Conservation (phyloP, 2,888 invertebrate species). For the Eumerus sabulonum region DNA sequence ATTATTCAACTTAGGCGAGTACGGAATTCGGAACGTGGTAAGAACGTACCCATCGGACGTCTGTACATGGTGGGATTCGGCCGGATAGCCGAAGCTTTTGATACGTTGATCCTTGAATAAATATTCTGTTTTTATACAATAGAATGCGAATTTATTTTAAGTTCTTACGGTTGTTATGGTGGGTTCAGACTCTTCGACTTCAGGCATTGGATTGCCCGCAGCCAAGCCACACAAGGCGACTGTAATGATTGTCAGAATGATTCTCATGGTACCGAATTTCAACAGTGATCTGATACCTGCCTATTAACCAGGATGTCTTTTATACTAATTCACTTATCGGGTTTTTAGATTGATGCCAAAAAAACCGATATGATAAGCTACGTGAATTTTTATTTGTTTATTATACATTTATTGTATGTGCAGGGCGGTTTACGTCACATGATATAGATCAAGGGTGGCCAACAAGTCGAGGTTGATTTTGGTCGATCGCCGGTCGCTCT, state of each 20-base stretch:
- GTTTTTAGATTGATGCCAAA: too few relatives aligned
- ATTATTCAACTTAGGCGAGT: conserved; percentile 65
- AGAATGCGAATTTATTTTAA: neutral
- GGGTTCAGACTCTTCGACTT: neutral
- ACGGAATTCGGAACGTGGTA: conserved; percentile 70
- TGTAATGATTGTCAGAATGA: neutral
- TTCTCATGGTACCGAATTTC: conserved; percentile 12
- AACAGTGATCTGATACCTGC: too few relatives aligned
- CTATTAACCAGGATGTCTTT: too few relatives aligned
- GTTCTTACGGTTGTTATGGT: conserved; percentile 33
- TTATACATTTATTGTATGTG: too few relatives aligned
- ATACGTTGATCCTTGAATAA: conserved; percentile 75
- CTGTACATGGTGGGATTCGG: conserved; percentile 60
- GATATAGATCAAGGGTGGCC: too few relatives aligned
- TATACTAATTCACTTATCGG: too few relatives aligned
- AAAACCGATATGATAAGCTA: too few relatives aligned
- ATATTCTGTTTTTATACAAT: too few relatives aligned
- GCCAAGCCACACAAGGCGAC: neutral
- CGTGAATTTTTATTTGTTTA: too few relatives aligned
- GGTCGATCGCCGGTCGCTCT: too few relatives aligned
- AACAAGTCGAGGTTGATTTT: too few relatives aligned
- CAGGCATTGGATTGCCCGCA: neutral
- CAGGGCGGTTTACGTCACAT: too few relatives aligned
- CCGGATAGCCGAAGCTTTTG: conserved; percentile 72
- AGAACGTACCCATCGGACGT: conserved; percentile 70